phyloP scores from a whole-genome alignment of 1,140 invertebrate genomes.

The Ostrea denselamellosa region DNA sequence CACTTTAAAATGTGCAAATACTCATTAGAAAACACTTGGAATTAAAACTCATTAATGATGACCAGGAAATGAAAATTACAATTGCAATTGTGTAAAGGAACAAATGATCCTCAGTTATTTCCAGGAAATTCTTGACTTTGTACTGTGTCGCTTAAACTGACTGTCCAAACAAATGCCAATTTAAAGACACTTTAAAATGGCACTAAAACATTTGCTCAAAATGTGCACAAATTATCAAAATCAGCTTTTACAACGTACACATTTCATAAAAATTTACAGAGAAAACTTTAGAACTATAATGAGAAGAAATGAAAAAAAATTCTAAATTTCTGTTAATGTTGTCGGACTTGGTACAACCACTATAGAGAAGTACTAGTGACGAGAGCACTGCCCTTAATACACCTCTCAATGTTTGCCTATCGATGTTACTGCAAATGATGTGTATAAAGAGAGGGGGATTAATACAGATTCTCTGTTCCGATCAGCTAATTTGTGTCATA shows the following conservation, averaged over 20 bases:
- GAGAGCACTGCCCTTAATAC: neutral
- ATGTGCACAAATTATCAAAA: neutral
- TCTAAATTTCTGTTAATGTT: neutral
- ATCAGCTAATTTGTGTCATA: conserved; percentile 38
- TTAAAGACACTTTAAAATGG: conserved; percentile 26
- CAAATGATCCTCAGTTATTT: conserved; percentile 25
- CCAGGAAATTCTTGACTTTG: conserved; percentile 38
- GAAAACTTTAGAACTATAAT: neutral
- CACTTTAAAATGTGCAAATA: conserved; percentile 10
- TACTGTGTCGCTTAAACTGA: neutral
- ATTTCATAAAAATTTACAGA: conserved; percentile 5
- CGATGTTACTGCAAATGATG: conserved; percentile 27
- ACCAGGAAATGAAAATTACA: conserved; percentile 35
- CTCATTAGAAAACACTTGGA: conserved; percentile 8
- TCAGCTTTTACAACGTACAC: neutral
- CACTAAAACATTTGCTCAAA: neutral
- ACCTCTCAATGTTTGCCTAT: conserved; percentile 1
- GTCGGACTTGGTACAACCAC: neutral
- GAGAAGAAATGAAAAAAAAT: neutral
- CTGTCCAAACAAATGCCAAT: conserved; percentile 29
- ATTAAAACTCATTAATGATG: conserved; percentile 34
- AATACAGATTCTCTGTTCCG: conserved; percentile 5
- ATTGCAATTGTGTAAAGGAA: conserved; percentile 15
- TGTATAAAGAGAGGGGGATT: conserved; percentile 25
- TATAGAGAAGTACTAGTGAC: neutral